A percentile compares a stretch with the other conserved stretches of the same genome.
These are phyloP conservation scores for Hippocampus abdominalis DNA, from an alignment of 2,113 vertebrate genomes.

Conservation along the genomic window DNA sequence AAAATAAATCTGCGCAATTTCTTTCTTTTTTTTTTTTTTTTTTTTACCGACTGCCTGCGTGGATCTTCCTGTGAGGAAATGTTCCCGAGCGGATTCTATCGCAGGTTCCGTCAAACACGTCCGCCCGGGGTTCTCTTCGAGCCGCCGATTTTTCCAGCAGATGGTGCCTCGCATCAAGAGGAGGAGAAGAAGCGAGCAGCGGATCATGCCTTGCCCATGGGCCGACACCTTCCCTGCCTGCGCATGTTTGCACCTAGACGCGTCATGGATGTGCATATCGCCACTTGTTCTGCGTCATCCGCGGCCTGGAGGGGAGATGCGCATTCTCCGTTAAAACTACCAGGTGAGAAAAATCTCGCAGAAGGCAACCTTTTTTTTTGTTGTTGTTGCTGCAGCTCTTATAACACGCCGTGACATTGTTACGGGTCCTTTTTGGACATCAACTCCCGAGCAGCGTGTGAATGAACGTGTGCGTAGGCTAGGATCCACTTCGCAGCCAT, in stretches of 20 bases:
- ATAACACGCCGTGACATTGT: not conserved
- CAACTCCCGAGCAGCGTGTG: no score
- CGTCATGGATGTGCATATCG: constrained; percentile 29
- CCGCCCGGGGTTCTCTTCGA: constrained; percentile 13
- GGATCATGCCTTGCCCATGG: constrained; percentile 51
- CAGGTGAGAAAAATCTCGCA: not conserved
- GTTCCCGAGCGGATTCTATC: constrained; percentile 19
- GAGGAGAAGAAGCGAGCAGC: constrained; percentile 28
- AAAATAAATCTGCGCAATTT: constrained; percentile 76
- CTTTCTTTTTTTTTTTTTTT: constrained; percentile 66
- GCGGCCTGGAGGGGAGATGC: not conserved
- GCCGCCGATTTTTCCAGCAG: constrained; percentile 32
- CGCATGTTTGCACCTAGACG: constrained; percentile 40
- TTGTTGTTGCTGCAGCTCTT: no score
- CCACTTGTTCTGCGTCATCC: not conserved
- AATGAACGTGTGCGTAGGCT: not conserved
- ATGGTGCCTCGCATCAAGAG: constrained; percentile 29
- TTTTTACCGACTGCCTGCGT: constrained; percentile 32
- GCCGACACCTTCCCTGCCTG: constrained; percentile 30
- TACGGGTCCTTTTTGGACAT: not conserved
- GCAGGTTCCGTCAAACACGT: constrained; percentile 17
- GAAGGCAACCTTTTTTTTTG: no score
- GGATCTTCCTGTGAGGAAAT: constrained; percentile 20
- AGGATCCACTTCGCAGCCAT: not conserved
- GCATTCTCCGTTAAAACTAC: no score